phyloP scores from a whole-genome alignment of 2,113 vertebrate species.

The Amblyopsis rosae region DNA sequence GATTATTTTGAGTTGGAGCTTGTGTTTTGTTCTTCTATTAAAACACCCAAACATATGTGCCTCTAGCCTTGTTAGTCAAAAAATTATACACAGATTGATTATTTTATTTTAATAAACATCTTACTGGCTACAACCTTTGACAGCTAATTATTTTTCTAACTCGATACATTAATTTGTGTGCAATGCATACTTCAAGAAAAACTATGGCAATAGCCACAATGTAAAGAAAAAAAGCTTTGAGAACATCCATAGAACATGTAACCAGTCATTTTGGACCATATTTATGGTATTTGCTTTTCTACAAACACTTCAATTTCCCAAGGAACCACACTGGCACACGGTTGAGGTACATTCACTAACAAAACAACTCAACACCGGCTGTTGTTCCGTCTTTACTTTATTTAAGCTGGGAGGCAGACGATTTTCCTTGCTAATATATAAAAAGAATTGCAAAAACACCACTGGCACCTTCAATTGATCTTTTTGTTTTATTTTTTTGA shows the following conservation, averaged over 20 bases:
- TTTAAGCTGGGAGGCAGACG: slow-evolving; percentile 48
- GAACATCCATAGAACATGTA: slow-evolving; percentile 2
- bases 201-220: not conserved
- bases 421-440: slow-evolving; percentile 38
- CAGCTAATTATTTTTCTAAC: not conserved
- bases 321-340: slow-evolving; percentile 55
- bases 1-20: too few species aligned
- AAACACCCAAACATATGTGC: too few species aligned
- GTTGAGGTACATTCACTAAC: slow-evolving; percentile 15
- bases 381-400: slow-evolving; percentile 43
- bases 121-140: too few species aligned
- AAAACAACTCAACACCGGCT: not conserved
- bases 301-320: slow-evolving; percentile 45
- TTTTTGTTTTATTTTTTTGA: not conserved
- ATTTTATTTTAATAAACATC: too few species aligned
- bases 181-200: slow-evolving; percentile 6
- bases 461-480: slow-evolving; percentile 36
- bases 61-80: too few species aligned
- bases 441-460: slow-evolving; percentile 46
- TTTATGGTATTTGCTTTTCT: slow-evolving; percentile 37
- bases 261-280: slow-evolving; percentile 33
- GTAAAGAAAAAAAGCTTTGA: not conserved
- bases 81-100: too few species aligned
- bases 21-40: too few species aligned
- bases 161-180: slow-evolving; percentile 13